These are phyloP conservation scores for Hylaeus volcanicus DNA, from an alignment of 1,140 invertebrate genomes.

Conservation along the genomic window DNA sequence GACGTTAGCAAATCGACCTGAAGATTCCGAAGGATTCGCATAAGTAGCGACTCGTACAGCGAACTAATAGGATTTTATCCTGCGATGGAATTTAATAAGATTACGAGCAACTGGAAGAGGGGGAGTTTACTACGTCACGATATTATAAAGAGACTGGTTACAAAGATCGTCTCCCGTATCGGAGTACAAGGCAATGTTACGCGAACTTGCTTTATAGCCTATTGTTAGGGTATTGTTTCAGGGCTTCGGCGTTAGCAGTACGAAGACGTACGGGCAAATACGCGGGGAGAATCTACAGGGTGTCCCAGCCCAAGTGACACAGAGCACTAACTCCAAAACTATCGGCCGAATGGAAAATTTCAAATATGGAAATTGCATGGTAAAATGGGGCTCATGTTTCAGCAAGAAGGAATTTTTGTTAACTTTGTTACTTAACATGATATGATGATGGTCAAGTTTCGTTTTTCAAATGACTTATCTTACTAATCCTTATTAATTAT, in stretches of 20 bases:
- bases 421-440: no score
- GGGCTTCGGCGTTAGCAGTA: background rate
- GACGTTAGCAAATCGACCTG: background rate
- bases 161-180: slow-evolving; percentile 15
- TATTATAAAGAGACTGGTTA: background rate
- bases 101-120: no score
- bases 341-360: no score
- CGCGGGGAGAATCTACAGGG: slow-evolving; percentile 13
- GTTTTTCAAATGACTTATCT: no score
- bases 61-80: no score
- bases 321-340: no score
- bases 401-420: no score
- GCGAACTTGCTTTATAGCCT: slow-evolving; percentile 42
- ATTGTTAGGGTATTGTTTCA: slow-evolving; percentile 50
- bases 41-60: background rate
- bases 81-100: slow-evolving; percentile 22
- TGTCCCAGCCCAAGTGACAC: no score
- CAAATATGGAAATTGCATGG: no score
- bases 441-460: no score
- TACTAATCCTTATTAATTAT: no score
- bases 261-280: background rate
- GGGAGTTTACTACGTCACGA: background rate
- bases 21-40: background rate
- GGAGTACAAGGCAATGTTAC: slow-evolving; percentile 25
- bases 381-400: no score